phyloP scores from a whole-genome alignment of 2,888 invertebrate genomes.

The Siphlonurus alternatus region DNA sequence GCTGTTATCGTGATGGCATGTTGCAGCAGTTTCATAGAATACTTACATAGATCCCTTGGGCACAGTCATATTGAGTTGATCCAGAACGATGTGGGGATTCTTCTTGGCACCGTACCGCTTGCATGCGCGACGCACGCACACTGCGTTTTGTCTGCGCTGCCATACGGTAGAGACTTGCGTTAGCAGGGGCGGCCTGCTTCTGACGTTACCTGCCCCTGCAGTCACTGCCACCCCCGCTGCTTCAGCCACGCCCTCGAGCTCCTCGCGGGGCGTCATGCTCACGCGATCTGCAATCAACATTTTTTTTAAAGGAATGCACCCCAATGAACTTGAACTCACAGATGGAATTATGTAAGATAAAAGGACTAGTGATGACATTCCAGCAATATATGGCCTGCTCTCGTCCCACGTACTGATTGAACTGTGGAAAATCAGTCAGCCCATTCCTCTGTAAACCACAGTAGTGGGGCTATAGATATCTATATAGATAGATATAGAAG shows the following conservation, averaged over 20 bases:
- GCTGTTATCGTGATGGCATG: no score
- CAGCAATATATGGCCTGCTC: no score
- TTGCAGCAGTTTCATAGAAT: no score
- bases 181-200: constrained; percentile 12
- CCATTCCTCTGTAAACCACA: no score
- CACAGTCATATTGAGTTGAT: constrained; percentile 82
- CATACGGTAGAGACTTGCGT: constrained; percentile 50
- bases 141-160: constrained; percentile 58
- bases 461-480: no score
- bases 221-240: neutral
- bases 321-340: no score
- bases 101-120: constrained; percentile 69
- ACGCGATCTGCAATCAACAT: neutral
- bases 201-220: neutral
- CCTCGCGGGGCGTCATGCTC: neutral
- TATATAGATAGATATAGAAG: no score
- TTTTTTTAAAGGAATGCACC: no score
- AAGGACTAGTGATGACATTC: no score
- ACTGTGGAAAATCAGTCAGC: no score
- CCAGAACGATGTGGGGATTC: constrained; percentile 64
- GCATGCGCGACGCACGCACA: constrained; percentile 65
- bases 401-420: no score
- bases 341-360: no score
- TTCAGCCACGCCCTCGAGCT: neutral
- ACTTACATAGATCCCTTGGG: constrained; percentile 78